Base-by-base conservation (phyloP, 2,888 invertebrate genomes). In the Aphrophora alni region DNA sequence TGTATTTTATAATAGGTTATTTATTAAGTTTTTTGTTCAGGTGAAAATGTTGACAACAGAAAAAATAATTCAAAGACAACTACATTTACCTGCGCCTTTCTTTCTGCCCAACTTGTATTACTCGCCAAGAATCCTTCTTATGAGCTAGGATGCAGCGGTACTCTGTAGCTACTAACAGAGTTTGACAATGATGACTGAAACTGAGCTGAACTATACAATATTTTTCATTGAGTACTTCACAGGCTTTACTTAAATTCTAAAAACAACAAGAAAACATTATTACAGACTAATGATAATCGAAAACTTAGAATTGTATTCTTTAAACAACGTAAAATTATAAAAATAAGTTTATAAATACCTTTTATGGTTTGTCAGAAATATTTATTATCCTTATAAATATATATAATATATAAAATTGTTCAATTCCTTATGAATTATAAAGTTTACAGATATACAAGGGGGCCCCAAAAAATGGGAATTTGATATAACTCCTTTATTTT, bases 141-240 rank as follows among this genome's bases (percentile, higher is more conserved):
- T 93, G 92, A 86, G 95, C 96, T 77, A 97, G 89, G 82, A 97
- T 93, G 85, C 94, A 93, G 82, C 97, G 91, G 87, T 94, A 95
- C 77, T 93, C 89, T n/a, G 96, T 96, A 5, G 97, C 96, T 82
- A 97, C 93, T 14, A 97, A 88, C 82, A 97, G 89, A 75, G 92
- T 89, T 83, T 87, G 86, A 59, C 86, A 85, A 85, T 92, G 93
- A 87, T 93, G 93, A 85, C 91, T 91, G 87, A 95, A 95, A 87
- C 94, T 94, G 85, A 97, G 89, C 87, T 97, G 97, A 0, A 97
- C 95, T 77, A 97, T 94, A 87, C 94, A 93, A 87, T 95, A 95
- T 75, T 93, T 92, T 87, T 97, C 97, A 87, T 95, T 94, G 83
- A 97, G 89, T 82, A 97, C 92, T 89, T 96, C 94, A 84, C 92